Evolutionary conservation across 92 coral and sea anemone genomes (phyloP), one percentile per base, ranked within the genome.

Genomic region (Zoanthus sansibaricus): DNA sequence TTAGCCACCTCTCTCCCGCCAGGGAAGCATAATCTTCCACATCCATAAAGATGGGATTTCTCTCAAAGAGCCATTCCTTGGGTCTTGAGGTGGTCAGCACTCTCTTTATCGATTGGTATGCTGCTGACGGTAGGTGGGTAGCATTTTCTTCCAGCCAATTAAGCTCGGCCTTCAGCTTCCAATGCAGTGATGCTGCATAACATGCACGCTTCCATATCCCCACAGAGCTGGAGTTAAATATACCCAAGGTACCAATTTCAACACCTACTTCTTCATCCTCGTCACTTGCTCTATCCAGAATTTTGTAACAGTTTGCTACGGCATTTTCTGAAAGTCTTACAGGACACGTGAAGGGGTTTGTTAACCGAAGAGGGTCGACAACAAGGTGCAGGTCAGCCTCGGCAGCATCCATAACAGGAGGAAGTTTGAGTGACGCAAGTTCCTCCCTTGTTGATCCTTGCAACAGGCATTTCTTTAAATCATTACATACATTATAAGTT

Each of bases 151-250:
- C 31, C 48, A 91, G 86, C 91, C 93, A 91, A 6, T 70, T 70
- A 76, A 75, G 51, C 61, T 91, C 89, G 42, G 84, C 86, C 12
- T 77, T 32, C 51, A 91, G 72, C 55, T 71, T 80, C 7, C 33
- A 47, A 13, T 55, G 59, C 47, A 76, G 47, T 5, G 76, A 11
- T 2, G 90, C 75, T 10, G 88, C 91, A 42, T 37, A 62, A 48
- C 16, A 58, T 16, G 93, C 93, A 17, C 55, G 82, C 44, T 37
- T 84, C 93, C 90, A 90, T 72, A 90, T 82, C 45, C 88, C 88
- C 30, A 87, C n/a, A 21, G 91, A 74, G 16, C 47, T 74, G n/a
- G 73, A 37, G 80, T 78, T 61, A 75, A 91, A 86, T 17, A 77
- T 84, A 55, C 93, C 93, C 31, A 83, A 86, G 61, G 79, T 68